Conservation (phyloP, 2,888 invertebrate genomes). For the Stenurella melanura region DNA sequence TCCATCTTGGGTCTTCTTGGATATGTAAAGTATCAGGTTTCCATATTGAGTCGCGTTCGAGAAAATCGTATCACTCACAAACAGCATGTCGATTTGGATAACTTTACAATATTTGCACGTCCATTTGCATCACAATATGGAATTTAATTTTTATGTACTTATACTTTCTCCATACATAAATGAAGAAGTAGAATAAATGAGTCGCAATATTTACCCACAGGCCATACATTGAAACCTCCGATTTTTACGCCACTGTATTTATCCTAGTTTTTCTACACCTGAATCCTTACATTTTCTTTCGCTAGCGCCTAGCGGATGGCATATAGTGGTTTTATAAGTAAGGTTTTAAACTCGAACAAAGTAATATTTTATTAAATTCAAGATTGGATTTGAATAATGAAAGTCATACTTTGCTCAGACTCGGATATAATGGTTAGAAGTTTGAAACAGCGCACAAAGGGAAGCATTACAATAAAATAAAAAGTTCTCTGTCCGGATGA, state of each 20-base stretch:
- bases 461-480: constrained; percentile 19
- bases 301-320: constrained; percentile 7
- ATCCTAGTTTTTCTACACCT: background rate
- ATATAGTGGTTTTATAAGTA: constrained; percentile 1
- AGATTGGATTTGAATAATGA: constrained; percentile 36
- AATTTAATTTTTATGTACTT: too few species aligned
- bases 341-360: constrained; percentile 10
- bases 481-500: constrained; percentile 1
- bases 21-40: too few species aligned
- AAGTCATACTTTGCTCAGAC: constrained; percentile 24
- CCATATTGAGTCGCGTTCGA: too few species aligned
- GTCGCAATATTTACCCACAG: too few species aligned
- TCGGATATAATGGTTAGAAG: background rate
- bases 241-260: background rate
- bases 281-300: constrained; percentile 12
- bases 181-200: too few species aligned
- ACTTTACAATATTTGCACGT: too few species aligned
- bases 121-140: too few species aligned
- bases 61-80: too few species aligned
- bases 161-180: too few species aligned
- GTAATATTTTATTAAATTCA: constrained; percentile 33
- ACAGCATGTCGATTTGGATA: too few species aligned
- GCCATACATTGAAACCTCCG: background rate
- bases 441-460: constrained; percentile 17
- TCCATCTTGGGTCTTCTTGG: too few species aligned